Base-by-base conservation (phyloP, 2,888 invertebrate species). In the Dynastes maya region DNA sequence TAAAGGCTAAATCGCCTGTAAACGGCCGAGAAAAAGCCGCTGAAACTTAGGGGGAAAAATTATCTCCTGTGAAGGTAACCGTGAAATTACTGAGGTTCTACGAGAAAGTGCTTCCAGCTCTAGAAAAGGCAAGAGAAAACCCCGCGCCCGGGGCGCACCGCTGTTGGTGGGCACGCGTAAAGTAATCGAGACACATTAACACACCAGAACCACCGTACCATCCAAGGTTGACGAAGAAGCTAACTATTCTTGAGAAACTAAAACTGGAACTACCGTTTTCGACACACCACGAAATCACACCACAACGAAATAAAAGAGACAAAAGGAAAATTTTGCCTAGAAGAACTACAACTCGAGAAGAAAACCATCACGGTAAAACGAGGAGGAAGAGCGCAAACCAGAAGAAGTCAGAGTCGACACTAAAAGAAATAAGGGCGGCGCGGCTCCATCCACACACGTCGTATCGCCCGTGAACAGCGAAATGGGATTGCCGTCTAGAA, bases 1-100 rank as follows among this genome's bases (percentile, higher is more conserved):
- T 65, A 2, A 53, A 78, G n/a, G 29, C 77, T 13, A 64, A 51
- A 13, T 65, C 64, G 40, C 75, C 67, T n/a, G 70, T 11, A n/a
- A 37, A 68, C 67, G 32, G 16, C 22, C n/a, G 37, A 11, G 27
- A 51, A 22, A 27, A 68, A 16, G 0, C 22, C 1, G 22, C 68
- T n/a, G 22, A 27, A 65, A 40, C 65, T 4, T 0, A n/a, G n/a
- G n/a, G n/a, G n/a, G 40, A 45, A 6, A 40, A 65, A 22, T 2
- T 45, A n/a, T 65, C 68, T 9, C 68, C 68, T 29, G 5, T 27
- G 27, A 51, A 49, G 2, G 51, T 68, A 22, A n/a, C 29, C 49
- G n/a, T n/a, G 68, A 68, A n/a, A 49, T 8, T 3, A 51, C 29
- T 0, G 63, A 68, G 13, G 13, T 27, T 1, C 11, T 11, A 51